Evolutionary conservation across 1,140 invertebrate genomes (phyloP).

Genomic region (Araneus ventricosus): DNA sequence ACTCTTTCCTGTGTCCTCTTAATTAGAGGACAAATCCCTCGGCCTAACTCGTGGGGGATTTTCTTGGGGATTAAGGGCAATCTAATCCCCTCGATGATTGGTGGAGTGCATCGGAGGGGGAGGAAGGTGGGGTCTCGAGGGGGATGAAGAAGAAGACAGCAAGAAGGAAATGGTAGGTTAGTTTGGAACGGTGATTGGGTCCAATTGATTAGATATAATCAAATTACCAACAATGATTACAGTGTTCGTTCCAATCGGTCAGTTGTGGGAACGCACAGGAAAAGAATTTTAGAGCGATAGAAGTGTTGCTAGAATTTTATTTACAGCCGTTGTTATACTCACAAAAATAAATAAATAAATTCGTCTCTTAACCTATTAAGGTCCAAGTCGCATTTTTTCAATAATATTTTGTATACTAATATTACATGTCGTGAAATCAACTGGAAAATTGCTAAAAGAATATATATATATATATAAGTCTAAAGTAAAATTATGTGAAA

Average conservation of each 20-base stretch:
- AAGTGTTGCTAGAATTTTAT: too few relatives aligned
- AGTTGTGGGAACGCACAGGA: background rate
- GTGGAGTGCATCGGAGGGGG: slow-evolving; percentile 50
- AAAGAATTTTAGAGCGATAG: background rate
- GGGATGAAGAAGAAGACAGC: background rate
- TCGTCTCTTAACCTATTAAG: too few relatives aligned
- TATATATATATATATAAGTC: too few relatives aligned
- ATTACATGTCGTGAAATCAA: too few relatives aligned
- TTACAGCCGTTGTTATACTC: too few relatives aligned
- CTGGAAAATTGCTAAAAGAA: too few relatives aligned
- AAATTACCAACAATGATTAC: slow-evolving; percentile 22
- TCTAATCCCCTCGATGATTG: slow-evolving; percentile 70
- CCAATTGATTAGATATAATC: slow-evolving; percentile 50
- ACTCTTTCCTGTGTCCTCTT: slow-evolving; percentile 53
- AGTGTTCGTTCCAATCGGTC: background rate
- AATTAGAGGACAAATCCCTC: slow-evolving; percentile 68
- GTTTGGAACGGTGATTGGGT: slow-evolving; percentile 36
- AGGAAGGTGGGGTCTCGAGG: background rate
- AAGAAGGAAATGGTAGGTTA: slow-evolving; percentile 31
- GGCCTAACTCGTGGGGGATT: slow-evolving; percentile 50
- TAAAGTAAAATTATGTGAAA: too few relatives aligned
- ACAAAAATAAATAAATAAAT: too few relatives aligned
- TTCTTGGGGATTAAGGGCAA: slow-evolving; percentile 60
- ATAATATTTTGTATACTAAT: too few relatives aligned
- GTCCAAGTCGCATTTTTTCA: too few relatives aligned